Conservation (phyloP, 2,113 vertebrate species). For the Scartelaos histophorus region DNA sequence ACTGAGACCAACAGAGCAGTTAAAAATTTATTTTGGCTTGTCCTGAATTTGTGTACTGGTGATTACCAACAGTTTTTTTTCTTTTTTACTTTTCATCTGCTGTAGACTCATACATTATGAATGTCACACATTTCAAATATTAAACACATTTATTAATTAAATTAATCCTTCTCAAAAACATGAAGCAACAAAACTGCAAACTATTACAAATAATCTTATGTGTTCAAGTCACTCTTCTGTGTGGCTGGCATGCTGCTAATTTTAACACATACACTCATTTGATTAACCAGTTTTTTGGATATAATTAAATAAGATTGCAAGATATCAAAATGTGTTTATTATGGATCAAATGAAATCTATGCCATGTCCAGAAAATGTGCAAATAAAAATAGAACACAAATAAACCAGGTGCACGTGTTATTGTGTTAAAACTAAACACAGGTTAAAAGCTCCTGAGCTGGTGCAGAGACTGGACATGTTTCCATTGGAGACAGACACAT, state of each 20-base stretch:
- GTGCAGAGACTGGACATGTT: neutral
- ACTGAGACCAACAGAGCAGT: conserved; percentile 71
- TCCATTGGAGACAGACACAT: neutral
- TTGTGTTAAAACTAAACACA: neutral
- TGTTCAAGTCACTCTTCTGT: conserved; percentile 51
- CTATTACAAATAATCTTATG: conserved; percentile 66
- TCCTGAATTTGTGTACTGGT: conserved; percentile 80
- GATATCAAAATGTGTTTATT: too few relatives aligned
- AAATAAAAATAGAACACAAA: neutral
- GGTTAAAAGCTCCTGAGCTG: neutral
- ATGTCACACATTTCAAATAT: conserved; percentile 78
- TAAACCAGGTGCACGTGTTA: neutral
- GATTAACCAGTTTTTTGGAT: conserved; percentile 44
- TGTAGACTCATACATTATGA: conserved; percentile 73
- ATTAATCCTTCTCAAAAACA: conserved; percentile 79
- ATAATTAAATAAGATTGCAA: conserved; percentile 33
- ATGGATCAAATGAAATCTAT: neutral
- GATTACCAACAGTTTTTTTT: conserved; percentile 65
- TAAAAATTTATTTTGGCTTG: conserved; percentile 78
- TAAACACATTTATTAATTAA: conserved; percentile 78
- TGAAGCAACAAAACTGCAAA: conserved; percentile 75
- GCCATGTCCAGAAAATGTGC: neutral
- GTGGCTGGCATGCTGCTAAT: conserved; percentile 42
- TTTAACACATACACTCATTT: conserved; percentile 48
- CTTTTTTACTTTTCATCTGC: conserved; percentile 74